Evolutionary conservation across 2,797 vertebrate genomes (phyloP).

Genomic region (Alectoris magna): DNA sequence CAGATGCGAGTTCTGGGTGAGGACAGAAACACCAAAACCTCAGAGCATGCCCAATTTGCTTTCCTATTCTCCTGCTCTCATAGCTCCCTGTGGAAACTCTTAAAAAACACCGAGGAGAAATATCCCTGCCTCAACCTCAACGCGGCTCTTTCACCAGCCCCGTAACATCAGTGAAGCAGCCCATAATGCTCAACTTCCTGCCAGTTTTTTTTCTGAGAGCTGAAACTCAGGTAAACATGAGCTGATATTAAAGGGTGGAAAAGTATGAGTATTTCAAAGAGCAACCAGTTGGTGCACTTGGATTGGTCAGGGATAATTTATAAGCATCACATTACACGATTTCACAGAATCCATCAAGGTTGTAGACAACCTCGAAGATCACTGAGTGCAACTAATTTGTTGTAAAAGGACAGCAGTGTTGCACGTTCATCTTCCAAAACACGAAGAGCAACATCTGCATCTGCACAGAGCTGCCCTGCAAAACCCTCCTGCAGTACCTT

Average conservation of each 20-base stretch:
- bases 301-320: neutral
- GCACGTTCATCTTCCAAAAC: neutral
- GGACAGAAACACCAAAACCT: neutral
- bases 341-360: too few species aligned
- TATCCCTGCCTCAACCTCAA: neutral
- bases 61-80: rapidly evolving
- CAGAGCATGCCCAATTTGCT: rapidly evolving
- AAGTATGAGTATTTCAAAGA: neutral
- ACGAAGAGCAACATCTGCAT: neutral
- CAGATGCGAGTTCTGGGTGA: rapidly evolving
- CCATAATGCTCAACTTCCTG: neutral
- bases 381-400: too few species aligned
- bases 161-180: neutral
- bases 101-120: neutral
- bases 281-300: neutral
- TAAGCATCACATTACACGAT: neutral
- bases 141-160: neutral
- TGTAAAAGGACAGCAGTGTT: neutral
- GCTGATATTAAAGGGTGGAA: neutral
- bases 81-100: neutral
- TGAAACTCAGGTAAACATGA: neutral
- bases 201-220: too few species aligned
- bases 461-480: neutral
- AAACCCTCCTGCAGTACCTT: neutral
- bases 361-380: too few species aligned